Percentiles rank a stretch among this genome's conserved stretches.
Evolutionary conservation across 2,797 vertebrate genomes (phyloP).

Genomic region (Melopsittacus undulatus): DNA sequence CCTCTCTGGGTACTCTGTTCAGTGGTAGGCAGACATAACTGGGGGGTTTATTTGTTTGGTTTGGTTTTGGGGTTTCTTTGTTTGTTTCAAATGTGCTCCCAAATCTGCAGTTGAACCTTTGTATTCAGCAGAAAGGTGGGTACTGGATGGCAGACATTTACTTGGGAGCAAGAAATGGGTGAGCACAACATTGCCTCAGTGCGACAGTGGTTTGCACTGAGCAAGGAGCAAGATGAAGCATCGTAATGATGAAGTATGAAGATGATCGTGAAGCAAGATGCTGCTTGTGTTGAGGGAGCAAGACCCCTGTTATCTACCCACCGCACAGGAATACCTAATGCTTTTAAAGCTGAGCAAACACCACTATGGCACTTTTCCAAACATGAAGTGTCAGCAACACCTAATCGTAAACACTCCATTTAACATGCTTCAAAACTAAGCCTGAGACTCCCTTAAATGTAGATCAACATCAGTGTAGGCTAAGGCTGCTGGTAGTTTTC

Average conservation of each 20-base stretch:
- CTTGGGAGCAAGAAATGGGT: not conserved
- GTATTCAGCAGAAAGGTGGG: not conserved
- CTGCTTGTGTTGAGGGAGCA: not conserved
- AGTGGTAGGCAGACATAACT: accelerated
- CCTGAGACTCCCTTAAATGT: not conserved
- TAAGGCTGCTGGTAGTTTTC: not conserved
- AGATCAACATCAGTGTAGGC: accelerated
- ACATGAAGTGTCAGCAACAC: not conserved
- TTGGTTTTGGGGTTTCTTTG: not conserved
- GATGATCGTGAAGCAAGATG: not conserved
- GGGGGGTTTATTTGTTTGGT: not conserved
- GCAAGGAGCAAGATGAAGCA: not conserved
- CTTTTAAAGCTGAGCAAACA: constrained; percentile 40
- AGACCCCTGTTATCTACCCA: not conserved
- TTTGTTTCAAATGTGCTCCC: not conserved
- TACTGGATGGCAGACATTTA: accelerated
- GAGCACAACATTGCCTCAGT: accelerated
- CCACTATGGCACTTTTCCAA: not conserved
- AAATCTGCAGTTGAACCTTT: not conserved
- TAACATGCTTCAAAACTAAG: not conserved
- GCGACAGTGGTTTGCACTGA: accelerated
- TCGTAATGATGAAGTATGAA: not conserved
- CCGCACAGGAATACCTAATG: not conserved
- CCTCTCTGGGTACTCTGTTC: not conserved
- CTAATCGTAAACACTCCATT: not conserved